Percentiles rank a stretch among this genome's conserved stretches.
These are phyloP conservation scores for Amitus sp. DNA, from an alignment of 2,888 invertebrate genomes.

Conservation along the genomic window DNA sequence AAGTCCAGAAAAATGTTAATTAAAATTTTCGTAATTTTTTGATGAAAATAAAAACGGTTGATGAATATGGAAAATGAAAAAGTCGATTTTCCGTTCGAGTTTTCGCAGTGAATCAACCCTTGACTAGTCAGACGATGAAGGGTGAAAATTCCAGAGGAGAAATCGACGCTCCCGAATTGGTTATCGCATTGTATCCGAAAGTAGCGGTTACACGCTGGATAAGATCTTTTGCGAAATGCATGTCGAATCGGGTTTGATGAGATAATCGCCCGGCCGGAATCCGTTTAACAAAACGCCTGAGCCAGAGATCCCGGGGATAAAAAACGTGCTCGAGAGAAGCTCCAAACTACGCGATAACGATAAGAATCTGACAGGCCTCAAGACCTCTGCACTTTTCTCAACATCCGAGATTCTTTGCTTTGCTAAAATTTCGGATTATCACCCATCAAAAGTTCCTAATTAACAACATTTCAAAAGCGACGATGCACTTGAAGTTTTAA, in stretches of 20 bases:
- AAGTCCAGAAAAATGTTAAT: too few relatives aligned
- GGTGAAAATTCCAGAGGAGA: too few relatives aligned
- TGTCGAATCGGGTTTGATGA: conserved; percentile 12
- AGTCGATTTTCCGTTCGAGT: too few relatives aligned
- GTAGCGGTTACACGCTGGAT: conserved; percentile 1
- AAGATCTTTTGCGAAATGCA: conserved; percentile 5
- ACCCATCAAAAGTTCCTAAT: too few relatives aligned
- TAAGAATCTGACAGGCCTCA: conserved; percentile 16
- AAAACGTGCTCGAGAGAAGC: conserved; percentile 1
- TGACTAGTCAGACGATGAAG: too few relatives aligned
- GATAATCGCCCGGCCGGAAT: conserved; percentile 35
- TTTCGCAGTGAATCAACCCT: too few relatives aligned
- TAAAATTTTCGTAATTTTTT: too few relatives aligned
- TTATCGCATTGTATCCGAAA: neutral
- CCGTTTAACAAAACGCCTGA: conserved; percentile 25
- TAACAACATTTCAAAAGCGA: too few relatives aligned
- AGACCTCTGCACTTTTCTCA: conserved; percentile 11
- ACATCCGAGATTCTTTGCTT: conserved; percentile 31
- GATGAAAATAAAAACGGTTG: too few relatives aligned
- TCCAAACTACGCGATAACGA: conserved; percentile 20
- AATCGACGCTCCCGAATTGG: neutral
- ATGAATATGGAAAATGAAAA: too few relatives aligned
- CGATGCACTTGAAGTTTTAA: too few relatives aligned
- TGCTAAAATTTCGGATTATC: conserved; percentile 15
- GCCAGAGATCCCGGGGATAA: conserved; percentile 15